These are phyloP conservation scores for Coenonympha glycerion DNA, from an alignment of 2,888 invertebrate genomes.

Conservation along the genomic window DNA sequence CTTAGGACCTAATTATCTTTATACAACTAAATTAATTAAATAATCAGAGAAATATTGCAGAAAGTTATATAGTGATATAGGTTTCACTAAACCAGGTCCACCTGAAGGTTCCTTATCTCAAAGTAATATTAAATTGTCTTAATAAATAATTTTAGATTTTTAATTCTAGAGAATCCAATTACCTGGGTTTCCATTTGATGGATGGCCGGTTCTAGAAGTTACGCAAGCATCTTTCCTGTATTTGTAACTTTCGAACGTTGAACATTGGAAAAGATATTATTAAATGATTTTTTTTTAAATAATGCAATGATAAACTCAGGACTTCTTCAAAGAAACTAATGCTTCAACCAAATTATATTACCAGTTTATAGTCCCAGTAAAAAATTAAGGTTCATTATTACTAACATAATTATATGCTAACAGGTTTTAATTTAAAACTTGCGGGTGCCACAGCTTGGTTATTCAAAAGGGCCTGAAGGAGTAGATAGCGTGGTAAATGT, in stretches of 20 bases:
- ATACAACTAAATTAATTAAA: too few species aligned
- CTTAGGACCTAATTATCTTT: too few species aligned
- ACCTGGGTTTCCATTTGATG: conserved; percentile 24
- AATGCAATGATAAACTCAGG: too few species aligned
- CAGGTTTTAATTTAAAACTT: conserved; percentile 22
- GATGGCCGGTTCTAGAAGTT: conserved; percentile 22
- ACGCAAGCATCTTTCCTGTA: conserved; percentile 22
- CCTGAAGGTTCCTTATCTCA: not conserved
- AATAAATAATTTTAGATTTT: too few species aligned
- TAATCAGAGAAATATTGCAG: not conserved
- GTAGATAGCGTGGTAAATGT: conserved; percentile 68
- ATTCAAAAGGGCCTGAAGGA: conserved; percentile 55
- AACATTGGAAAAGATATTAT: conserved; percentile 12
- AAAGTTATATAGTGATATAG: not conserved
- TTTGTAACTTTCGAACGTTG: conserved; percentile 20
- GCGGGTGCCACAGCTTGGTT: conserved; percentile 43
- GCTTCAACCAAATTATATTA: too few species aligned
- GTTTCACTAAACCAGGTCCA: not conserved
- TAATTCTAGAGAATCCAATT: conserved; percentile 21
- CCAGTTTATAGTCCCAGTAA: too few species aligned
- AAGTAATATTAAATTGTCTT: too few species aligned
- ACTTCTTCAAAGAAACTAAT: too few species aligned
- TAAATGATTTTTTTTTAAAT: conserved; percentile 13
- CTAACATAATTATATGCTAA: too few species aligned
- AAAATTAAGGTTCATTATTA: too few species aligned